phyloP scores from a whole-genome alignment of 92 coral and sea anemone species.

The Phenganax marumi region DNA sequence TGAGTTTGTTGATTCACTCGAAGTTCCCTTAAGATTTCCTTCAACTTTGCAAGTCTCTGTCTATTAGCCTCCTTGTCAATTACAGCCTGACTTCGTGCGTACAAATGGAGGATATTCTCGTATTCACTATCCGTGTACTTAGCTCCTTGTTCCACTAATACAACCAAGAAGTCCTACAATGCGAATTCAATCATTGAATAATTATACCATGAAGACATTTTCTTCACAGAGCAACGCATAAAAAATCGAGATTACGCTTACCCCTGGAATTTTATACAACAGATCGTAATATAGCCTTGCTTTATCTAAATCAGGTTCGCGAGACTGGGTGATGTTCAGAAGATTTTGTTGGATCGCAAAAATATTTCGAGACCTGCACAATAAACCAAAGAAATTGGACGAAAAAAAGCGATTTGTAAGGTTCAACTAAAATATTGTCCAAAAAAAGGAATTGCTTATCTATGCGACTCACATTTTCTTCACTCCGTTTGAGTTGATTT shows the following conservation, averaged over 20 bases:
- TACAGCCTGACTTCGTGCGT: conserved; percentile 87
- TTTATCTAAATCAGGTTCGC: conserved; percentile 92
- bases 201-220: background rate
- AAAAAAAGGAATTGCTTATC: background rate
- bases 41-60: conserved; percentile 70
- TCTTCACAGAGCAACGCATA: background rate
- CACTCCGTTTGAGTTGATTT: conserved; percentile 91
- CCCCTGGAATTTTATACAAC: conserved; percentile 88
- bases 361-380: conserved; percentile 86
- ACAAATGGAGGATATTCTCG: conserved; percentile 69
- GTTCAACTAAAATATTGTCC: no score
- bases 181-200: background rate
- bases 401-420: no score
- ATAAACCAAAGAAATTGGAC: background rate
- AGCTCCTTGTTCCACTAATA: conserved; percentile 92
- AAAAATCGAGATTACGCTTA: conserved; percentile 48
- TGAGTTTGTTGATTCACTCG: conserved; percentile 35
- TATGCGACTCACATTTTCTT: conserved; percentile 83
- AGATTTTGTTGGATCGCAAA: conserved; percentile 95
- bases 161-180: conserved; percentile 78
- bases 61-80: conserved; percentile 74
- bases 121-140: conserved; percentile 83
- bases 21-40: conserved; percentile 72
- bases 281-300: conserved; percentile 94
- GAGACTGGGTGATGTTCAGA: conserved; percentile 91